Percentiles rank a stretch among this genome's conserved stretches.
Evolutionary conservation across 2,113 vertebrate species (phyloP).

Genomic region (Struthio camelus): DNA sequence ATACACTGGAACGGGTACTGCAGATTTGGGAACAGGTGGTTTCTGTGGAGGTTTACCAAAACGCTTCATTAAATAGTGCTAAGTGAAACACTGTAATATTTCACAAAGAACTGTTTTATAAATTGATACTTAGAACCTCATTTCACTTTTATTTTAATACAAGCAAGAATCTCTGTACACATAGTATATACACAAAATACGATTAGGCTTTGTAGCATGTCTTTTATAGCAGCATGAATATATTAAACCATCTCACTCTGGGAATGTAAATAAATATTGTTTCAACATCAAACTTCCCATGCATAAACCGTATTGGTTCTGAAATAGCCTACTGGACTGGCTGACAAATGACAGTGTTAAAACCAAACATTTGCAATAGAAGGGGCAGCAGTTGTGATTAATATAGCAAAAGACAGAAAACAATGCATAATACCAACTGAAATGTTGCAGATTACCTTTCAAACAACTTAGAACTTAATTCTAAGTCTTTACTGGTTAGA

Average conservation of each 20-base stretch:
- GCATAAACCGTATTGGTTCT: conserved; percentile 58
- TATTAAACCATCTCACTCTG: conserved; percentile 59
- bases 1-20: neutral
- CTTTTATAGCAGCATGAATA: conserved; percentile 60
- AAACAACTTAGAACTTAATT: conserved; percentile 18
- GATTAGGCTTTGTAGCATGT: conserved; percentile 62
- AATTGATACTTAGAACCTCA: conserved; percentile 61
- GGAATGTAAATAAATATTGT: conserved; percentile 64
- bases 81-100: conserved; percentile 1
- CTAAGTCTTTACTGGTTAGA: conserved; percentile 22
- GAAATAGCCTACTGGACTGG: conserved; percentile 38
- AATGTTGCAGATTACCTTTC: conserved; percentile 45
- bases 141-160: conserved; percentile 64
- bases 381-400: conserved; percentile 45
- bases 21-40: neutral
- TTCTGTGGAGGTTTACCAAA: neutral
- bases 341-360: conserved; percentile 47
- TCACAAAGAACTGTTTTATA: conserved; percentile 58
- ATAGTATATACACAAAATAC: conserved; percentile 68
- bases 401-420: conserved; percentile 47
- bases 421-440: conserved; percentile 32
- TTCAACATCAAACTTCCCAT: conserved; percentile 65
- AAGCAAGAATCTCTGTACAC: conserved; percentile 67
- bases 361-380: conserved; percentile 44
- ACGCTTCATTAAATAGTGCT: neutral